Conservation (phyloP, 2,888 invertebrate genomes). For the Brachylomia viminalis region DNA sequence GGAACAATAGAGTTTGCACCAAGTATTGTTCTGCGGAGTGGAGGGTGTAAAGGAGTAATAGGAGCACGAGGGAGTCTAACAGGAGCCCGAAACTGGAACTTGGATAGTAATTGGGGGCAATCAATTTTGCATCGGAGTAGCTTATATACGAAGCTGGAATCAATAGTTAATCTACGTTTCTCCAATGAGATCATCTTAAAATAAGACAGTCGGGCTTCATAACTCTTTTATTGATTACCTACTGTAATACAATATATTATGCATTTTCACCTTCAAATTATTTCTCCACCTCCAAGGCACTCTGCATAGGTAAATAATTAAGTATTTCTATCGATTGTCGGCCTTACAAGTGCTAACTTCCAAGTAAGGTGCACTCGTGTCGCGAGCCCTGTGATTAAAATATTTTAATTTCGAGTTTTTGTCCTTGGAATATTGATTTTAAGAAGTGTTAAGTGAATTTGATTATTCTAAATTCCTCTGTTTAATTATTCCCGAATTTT, state of each 20-base stretch:
- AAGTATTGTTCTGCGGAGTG: too few species aligned
- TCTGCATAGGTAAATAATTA: neutral
- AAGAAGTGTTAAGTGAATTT: neutral
- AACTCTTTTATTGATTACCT: neutral
- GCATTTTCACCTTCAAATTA: conserved; percentile 4
- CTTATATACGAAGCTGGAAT: too few species aligned
- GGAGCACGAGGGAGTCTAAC: too few species aligned
- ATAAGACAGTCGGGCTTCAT: too few species aligned
- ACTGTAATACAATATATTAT: neutral
- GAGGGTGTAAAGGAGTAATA: too few species aligned
- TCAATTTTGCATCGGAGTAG: too few species aligned
- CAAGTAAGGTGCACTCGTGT: conserved; percentile 18
- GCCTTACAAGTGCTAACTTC: neutral
- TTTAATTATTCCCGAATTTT: neutral
- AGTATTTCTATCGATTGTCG: conserved; percentile 34
- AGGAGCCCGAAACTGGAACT: too few species aligned
- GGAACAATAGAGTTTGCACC: too few species aligned
- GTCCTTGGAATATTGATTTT: neutral
- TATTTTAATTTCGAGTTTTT: neutral
- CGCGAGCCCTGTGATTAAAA: neutral
- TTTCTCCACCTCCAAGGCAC: neutral
- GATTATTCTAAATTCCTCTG: neutral
- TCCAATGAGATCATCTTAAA: too few species aligned
- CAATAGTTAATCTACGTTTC: too few species aligned
- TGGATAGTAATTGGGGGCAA: too few species aligned